These are phyloP conservation scores for Spea multiplicata DNA, from an alignment of 2,113 vertebrate genomes.

Conservation along the genomic window DNA sequence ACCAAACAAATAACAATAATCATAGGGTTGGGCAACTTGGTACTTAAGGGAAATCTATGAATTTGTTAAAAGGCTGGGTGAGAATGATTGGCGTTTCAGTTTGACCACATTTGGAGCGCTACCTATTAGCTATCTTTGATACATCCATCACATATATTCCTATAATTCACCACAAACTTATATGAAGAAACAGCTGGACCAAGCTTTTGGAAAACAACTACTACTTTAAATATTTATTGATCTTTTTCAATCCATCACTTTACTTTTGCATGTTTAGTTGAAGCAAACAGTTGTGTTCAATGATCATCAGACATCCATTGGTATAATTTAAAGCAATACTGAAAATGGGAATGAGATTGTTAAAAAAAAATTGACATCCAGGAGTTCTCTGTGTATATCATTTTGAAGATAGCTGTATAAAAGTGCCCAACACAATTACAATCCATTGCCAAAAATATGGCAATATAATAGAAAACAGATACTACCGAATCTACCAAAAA, in stretches of 20 bases:
- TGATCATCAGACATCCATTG: neutral
- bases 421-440: neutral
- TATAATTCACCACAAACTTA: too few species aligned
- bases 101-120: too few species aligned
- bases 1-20: too few species aligned
- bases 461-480: constrained; percentile 17
- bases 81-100: too few species aligned
- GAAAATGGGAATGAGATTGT: constrained; percentile 33
- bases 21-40: too few species aligned
- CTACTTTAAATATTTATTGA: constrained; percentile 35
- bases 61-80: too few species aligned
- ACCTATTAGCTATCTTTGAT: too few species aligned
- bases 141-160: too few species aligned
- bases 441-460: constrained; percentile 9
- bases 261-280: neutral
- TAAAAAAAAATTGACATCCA: neutral
- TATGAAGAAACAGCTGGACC: too few species aligned
- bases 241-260: constrained; percentile 8
- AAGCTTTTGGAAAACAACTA: neutral
- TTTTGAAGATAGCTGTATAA: neutral
- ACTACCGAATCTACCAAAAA: neutral
- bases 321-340: constrained; percentile 3
- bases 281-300: neutral
- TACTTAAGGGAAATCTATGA: too few species aligned
- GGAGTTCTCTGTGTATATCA: neutral